Conservation (phyloP, 2,888 invertebrate species). For the Ophion slaviceki region DNA sequence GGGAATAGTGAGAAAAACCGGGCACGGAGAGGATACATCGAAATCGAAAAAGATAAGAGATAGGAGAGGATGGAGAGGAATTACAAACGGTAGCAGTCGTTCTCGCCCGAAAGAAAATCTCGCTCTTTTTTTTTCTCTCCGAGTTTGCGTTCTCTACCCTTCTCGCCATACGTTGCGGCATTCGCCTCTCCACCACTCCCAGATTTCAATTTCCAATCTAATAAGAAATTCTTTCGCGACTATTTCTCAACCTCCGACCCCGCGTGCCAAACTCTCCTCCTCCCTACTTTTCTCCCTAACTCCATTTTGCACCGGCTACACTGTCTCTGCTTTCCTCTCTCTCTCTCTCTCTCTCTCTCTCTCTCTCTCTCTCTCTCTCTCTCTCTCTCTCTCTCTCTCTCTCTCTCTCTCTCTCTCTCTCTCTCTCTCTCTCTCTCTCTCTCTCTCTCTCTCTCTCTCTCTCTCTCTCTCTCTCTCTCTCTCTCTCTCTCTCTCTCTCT, state of each 20-base stretch:
- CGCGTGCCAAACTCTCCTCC: conserved; percentile 45
- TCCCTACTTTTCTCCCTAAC: conserved; percentile 8
- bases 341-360: background rate
- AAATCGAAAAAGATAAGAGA: conserved; percentile 23
- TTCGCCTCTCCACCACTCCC: conserved; percentile 65
- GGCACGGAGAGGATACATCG: background rate
- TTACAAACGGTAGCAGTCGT: conserved; percentile 64
- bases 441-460: too few species aligned
- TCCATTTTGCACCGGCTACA: background rate
- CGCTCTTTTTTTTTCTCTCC: conserved; percentile 23
- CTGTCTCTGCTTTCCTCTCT: conserved; percentile 2
- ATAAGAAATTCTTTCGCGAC: conserved; percentile 78
- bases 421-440: too few species aligned
- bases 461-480: too few species aligned
- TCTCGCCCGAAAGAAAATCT: conserved; percentile 59
- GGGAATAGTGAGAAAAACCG: background rate
- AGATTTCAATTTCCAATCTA: conserved; percentile 78
- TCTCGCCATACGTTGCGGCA: conserved; percentile 42
- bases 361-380: too few species aligned
- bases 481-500: too few species aligned
- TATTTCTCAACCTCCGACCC: conserved; percentile 70
- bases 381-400: too few species aligned
- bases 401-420: too few species aligned
- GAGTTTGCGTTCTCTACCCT: conserved; percentile 29
- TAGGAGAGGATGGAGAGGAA: conserved; percentile 52